phyloP scores from a whole-genome alignment of 2,888 invertebrate genomes.

The Shargacucullia verbasci region DNA sequence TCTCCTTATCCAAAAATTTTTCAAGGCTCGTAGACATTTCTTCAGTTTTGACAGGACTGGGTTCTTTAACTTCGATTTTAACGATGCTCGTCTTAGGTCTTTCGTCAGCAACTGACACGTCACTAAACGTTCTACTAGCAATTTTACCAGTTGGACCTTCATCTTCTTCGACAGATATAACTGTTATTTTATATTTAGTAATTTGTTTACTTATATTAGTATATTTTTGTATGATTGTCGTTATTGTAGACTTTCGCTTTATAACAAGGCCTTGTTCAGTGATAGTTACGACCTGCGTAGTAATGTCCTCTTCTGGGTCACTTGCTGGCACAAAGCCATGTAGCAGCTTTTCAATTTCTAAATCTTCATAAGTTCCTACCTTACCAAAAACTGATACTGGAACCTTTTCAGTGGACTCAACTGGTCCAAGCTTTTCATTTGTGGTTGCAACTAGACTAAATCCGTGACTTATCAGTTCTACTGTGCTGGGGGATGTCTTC shows the following conservation, averaged over 20 bases:
- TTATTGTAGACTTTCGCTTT: slow-evolving; percentile 31
- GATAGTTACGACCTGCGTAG: slow-evolving; percentile 28
- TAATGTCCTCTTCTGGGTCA: slow-evolving; percentile 27
- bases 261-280: slow-evolving; percentile 35
- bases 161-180: slow-evolving; percentile 34
- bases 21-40: slow-evolving; percentile 11
- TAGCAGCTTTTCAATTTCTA: slow-evolving; percentile 33
- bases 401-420: not conserved
- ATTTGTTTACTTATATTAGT: slow-evolving; percentile 10
- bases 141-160: slow-evolving; percentile 34
- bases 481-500: slow-evolving; percentile 5
- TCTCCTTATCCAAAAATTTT: slow-evolving; percentile 1
- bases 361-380: slow-evolving; percentile 19
- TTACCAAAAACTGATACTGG: not conserved
- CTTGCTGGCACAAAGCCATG: slow-evolving; percentile 25
- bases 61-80: slow-evolving; percentile 28
- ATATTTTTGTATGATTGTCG: slow-evolving; percentile 42
- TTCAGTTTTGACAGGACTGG: slow-evolving; percentile 59
- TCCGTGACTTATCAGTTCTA: slow-evolving; percentile 23
- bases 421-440: not conserved
- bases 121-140: slow-evolving; percentile 29
- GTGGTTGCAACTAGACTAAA: slow-evolving; percentile 9
- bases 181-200: slow-evolving; percentile 39
- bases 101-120: slow-evolving; percentile 24
- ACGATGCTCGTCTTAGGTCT: slow-evolving; percentile 38